These are phyloP conservation scores for Catostomus latipinnis DNA, from an alignment of 2,797 vertebrate species.

Conservation along the genomic window DNA sequence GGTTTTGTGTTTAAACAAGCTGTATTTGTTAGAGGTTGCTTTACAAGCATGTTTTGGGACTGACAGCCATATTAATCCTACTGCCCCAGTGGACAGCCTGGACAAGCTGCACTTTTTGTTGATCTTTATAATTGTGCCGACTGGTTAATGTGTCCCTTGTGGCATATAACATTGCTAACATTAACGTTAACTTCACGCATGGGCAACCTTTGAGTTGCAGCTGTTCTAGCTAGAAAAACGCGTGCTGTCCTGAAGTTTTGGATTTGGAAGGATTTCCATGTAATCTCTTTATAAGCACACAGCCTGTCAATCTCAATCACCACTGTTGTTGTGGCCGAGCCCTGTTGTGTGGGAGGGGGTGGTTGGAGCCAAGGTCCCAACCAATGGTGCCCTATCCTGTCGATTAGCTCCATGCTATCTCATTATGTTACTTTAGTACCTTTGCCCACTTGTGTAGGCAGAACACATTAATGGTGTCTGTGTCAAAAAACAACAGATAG, in stretches of 20 bases:
- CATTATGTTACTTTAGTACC: constrained; percentile 61
- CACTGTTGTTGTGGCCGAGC: constrained; percentile 67
- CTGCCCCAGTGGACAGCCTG: not conserved
- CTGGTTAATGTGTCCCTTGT: constrained; percentile 33
- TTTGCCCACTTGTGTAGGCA: constrained; percentile 47
- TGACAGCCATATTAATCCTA: not conserved
- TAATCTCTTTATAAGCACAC: constrained; percentile 78
- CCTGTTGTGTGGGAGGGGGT: constrained; percentile 41
- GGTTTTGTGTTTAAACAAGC: not conserved
- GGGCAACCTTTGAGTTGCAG: constrained; percentile 45
- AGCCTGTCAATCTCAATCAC: constrained; percentile 75
- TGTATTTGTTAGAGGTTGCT: not conserved
- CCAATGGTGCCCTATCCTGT: too few relatives aligned
- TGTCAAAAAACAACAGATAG: constrained; percentile 22
- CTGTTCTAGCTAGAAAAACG: constrained; percentile 50
- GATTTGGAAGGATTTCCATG: constrained; percentile 59
- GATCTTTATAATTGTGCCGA: constrained; percentile 35
- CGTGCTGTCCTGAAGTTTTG: constrained; percentile 57
- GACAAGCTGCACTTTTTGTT: constrained; percentile 15
- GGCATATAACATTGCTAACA: constrained; percentile 3
- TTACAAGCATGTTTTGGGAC: constrained; percentile 12
- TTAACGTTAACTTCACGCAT: constrained; percentile 37
- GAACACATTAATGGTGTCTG: constrained; percentile 28
- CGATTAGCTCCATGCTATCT: constrained; percentile 57
- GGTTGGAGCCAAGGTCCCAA: constrained; percentile 38